A percentile compares a stretch with the other conserved stretches of the same genome.
phyloP scores from a whole-genome alignment of 2,113 vertebrate genomes.

The Menura novaehollandiae region DNA sequence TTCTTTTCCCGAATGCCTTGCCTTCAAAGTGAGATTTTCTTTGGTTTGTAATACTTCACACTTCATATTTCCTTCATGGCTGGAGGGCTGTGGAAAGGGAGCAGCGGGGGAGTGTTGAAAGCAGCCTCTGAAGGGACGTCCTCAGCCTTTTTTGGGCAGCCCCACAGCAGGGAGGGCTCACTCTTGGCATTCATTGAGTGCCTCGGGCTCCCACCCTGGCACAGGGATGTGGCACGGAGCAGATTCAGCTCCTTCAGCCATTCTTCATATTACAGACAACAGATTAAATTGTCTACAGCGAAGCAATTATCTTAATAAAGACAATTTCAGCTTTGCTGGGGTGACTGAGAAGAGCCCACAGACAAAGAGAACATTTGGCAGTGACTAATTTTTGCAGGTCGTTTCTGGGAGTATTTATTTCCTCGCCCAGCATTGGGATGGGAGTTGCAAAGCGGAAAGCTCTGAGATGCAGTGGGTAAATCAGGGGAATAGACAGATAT shows the following conservation, averaged over 20 bases:
- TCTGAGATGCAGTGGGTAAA: not conserved
- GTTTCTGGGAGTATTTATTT: not conserved
- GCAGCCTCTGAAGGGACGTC: not conserved
- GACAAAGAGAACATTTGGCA: not conserved
- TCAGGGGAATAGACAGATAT: not conserved
- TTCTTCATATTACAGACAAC: not conserved
- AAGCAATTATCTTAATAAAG: conserved; percentile 42
- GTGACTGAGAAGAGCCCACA: not conserved
- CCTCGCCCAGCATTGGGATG: not conserved
- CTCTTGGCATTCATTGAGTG: not conserved
- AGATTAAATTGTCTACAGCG: conserved; percentile 30
- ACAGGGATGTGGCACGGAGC: not conserved
- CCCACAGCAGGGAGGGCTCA: not conserved
- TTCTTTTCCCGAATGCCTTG: not conserved
- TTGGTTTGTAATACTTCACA: not conserved
- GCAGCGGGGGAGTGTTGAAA: not conserved
- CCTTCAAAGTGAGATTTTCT: not conserved
- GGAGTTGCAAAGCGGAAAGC: not conserved
- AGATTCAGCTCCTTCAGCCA: not conserved
- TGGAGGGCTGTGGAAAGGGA: not conserved
- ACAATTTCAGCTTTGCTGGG: conserved; percentile 32
- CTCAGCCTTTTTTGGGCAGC: not conserved
- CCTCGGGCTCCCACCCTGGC: not conserved
- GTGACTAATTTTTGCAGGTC: not conserved
- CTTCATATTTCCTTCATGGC: not conserved